Percentiles rank a stretch among this genome's conserved stretches.
Conservation (phyloP, 2,113 vertebrate genomes). For the Haemorhous mexicanus region DNA sequence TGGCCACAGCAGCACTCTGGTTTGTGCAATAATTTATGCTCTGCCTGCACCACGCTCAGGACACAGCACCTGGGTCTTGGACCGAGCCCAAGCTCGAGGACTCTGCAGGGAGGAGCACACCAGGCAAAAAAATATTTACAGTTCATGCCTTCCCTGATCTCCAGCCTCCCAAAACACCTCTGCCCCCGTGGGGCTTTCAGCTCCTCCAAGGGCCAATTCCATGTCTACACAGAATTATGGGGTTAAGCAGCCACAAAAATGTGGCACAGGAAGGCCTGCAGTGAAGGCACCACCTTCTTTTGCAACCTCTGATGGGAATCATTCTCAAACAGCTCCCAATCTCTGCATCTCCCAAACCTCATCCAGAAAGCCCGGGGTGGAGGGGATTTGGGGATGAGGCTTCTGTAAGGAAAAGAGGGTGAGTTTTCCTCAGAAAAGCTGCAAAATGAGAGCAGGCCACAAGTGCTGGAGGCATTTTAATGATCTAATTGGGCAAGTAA, state of each 20-base stretch:
- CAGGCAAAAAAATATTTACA: neutral
- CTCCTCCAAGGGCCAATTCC: neutral
- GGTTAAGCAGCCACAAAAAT: neutral
- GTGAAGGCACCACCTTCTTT: neutral
- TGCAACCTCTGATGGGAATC: neutral
- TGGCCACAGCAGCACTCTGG: neutral
- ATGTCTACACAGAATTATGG: neutral
- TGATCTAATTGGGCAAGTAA: slow-evolving; percentile 6
- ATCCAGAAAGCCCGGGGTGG: fast-evolving
- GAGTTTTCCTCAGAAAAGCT: neutral
- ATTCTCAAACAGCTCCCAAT: neutral
- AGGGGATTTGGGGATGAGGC: fast-evolving
- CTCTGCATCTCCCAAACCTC: neutral
- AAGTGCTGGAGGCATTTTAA: neutral
- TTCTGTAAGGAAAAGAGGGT: neutral
- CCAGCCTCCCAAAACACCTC: neutral
- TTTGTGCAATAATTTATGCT: neutral
- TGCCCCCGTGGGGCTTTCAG: neutral
- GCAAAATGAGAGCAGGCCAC: neutral
- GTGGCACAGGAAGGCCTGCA: neutral
- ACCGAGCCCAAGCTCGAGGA: neutral
- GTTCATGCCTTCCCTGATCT: neutral
- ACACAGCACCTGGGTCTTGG: neutral
- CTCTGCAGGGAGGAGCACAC: neutral
- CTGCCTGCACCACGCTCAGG: neutral